Evolutionary conservation across 2,888 invertebrate genomes (phyloP), one percentile per base, ranked within the genome.

Genomic region (Trichopoda pennipes): DNA sequence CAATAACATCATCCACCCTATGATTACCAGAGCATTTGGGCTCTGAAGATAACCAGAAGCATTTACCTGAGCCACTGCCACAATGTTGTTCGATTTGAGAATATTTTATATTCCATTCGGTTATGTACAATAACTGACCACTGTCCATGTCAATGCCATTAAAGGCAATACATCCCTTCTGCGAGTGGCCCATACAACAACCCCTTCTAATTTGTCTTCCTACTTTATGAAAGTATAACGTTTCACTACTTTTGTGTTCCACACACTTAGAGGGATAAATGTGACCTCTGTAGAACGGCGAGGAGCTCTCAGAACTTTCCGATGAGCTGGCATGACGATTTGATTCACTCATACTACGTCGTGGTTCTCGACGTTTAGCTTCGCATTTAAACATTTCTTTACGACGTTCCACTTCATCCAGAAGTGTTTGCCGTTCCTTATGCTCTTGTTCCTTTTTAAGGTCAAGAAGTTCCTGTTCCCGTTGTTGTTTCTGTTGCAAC

Each of bases 321-420:
- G 93, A 93, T 3, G 92, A 92, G 85, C 93, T 93, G 38, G 90
- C 88, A 80, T 91, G 91, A 49, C 92, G 90, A 77, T 90, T 90
- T 1, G 92, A 85, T 90, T 92, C 92, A 68, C 93, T 92, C 60
- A 92, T 87, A 84, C 93, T 93, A 1, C 91, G 90, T n/a, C 92
- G 86, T 0, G 92, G 91, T 85, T 88, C 93, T 83, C 92, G 91
- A 9, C 92, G 92, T 84, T 94, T 93, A 0, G 93, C 92, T 80
- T 95, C 96, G 44, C 93, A 93, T 86, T 94, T 94, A 17, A 96
- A 91, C 66, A 95, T 95, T 88, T 96, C 95, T 86, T 96, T 94
- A n/a, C 95, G 93, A 53, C 94, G 93, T 84, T 95, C 93, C 19
- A 97, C 94, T 89, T 97, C 96, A 84, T 95, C 94, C 85, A 95